These are phyloP conservation scores for Cerastis leucographa DNA, from an alignment of 2,888 invertebrate genomes.

Conservation along the genomic window DNA sequence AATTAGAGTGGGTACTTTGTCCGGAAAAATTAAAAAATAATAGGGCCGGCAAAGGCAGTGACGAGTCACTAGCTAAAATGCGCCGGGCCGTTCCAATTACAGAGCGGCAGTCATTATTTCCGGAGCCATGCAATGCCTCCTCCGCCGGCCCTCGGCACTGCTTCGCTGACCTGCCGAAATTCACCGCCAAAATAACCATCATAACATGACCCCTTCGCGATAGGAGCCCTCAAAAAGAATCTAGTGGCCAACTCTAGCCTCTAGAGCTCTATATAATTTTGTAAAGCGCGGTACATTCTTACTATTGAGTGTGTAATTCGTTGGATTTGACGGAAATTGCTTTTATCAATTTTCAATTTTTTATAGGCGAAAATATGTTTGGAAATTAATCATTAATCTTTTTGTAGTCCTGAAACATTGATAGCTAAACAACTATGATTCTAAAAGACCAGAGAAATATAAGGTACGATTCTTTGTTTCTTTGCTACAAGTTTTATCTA, in stretches of 20 bases:
- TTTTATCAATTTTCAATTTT: constrained; percentile 68
- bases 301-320: constrained; percentile 74
- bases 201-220: constrained; percentile 65
- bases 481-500: no score
- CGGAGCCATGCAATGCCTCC: constrained; percentile 83
- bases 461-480: neutral
- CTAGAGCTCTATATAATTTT: constrained; percentile 63
- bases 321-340: constrained; percentile 72
- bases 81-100: constrained; percentile 86
- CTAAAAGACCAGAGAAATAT: neutral
- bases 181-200: constrained; percentile 75
- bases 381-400: constrained; percentile 5
- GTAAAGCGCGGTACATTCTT: constrained; percentile 68
- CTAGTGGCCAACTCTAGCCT: constrained; percentile 18
- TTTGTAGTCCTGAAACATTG: neutral
- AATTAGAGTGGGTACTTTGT: constrained; percentile 36
- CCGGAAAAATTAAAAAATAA: constrained; percentile 44
- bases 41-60: constrained; percentile 52
- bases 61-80: constrained; percentile 71
- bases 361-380: neutral
- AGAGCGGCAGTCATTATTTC: constrained; percentile 89
- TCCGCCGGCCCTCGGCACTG: constrained; percentile 76
- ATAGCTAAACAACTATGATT: neutral
- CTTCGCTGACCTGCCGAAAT: constrained; percentile 84
- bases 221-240: constrained; percentile 37